Base-by-base conservation (phyloP, 2,888 invertebrate species). In the Nymphalis urticae region DNA sequence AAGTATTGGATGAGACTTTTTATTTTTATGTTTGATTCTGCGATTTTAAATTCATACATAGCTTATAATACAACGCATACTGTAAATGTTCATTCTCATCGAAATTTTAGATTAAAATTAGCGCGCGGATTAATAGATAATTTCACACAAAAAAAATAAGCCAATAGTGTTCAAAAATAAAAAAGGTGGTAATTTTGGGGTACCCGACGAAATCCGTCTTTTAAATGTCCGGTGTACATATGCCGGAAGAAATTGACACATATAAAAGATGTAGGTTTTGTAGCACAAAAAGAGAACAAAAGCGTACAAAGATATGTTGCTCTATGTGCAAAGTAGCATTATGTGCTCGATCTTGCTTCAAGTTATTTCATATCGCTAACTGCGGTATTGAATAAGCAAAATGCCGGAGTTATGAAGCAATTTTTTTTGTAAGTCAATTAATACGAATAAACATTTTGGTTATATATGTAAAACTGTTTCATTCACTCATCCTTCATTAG, bases 1-100 rank as follows among this genome's bases (percentile, higher is more conserved):
- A 80, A 80, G 73, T 80, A 64, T 64, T 81, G 80, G 81, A 78
- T 79, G 78, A 59, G 80, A 68, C 72, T 82, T 48, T 75, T 80
- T 54, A 77, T 77, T 64, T 82, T 79, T 64, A 66, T 75, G 73
- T 73, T 78, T 64, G 76, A 77, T 73, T 71, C 74, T 17, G 67
- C 75, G 19, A 73, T 76, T 32, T 76, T 75, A 32, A 78, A 78
- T 69, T 56, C 68, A 27, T 77, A 75, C 58, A 76, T 76, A 32
- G 73, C 72, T 13, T 76, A 78, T 73, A 78, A 73, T 54, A 60
- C 66, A 64, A 69, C 53, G 17, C 47, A 69, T 62, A 56, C 70
- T 64, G 67, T 60, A 58, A 50, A 48, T 48, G 27, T 66, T 42
- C 32, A 75, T 48, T 48, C 58, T 24, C 75, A 75, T 59, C 24